Percentiles rank a stretch among this genome's conserved stretches.
Evolutionary conservation across 2,888 invertebrate species (phyloP).

Genomic region (Chorisops tibialis): DNA sequence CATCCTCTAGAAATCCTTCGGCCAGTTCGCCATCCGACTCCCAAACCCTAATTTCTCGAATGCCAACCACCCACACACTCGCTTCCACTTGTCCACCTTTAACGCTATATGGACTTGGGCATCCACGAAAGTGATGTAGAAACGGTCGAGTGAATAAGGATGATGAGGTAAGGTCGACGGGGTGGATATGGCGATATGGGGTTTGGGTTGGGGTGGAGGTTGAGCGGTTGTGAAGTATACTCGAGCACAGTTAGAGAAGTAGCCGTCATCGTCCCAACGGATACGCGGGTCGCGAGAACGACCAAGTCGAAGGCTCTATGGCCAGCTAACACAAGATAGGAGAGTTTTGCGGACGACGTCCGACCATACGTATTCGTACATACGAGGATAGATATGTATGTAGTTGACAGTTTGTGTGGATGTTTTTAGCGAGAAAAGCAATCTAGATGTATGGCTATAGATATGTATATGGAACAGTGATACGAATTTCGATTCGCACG

Average conservation of each 20-base stretch:
- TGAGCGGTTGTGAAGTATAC: neutral
- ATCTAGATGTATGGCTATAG: neutral
- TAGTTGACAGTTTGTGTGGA: constrained; percentile 14
- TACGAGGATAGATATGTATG: neutral
- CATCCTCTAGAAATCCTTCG: constrained; percentile 31
- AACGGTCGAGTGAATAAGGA: constrained; percentile 23
- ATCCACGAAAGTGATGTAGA: constrained; percentile 20
- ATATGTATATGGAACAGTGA: constrained; percentile 12
- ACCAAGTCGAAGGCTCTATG: constrained; percentile 33
- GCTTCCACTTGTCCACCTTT: constrained; percentile 13
- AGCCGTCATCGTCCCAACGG: constrained; percentile 33
- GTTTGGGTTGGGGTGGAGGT: constrained; percentile 1
- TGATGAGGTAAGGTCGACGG: constrained; percentile 19
- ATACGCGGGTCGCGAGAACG: constrained; percentile 36
- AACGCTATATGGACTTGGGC: constrained; percentile 17
- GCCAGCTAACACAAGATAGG: constrained; percentile 32
- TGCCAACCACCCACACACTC: neutral
- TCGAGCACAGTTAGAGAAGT: constrained; percentile 14
- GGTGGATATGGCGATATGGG: constrained; percentile 4
- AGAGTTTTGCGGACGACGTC: constrained; percentile 30
- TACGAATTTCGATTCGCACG: constrained; percentile 4
- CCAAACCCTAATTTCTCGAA: constrained; percentile 13
- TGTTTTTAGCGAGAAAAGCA: constrained; percentile 12
- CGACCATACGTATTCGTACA: neutral
- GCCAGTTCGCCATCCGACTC: constrained; percentile 17